A percentile compares a stretch with the other conserved stretches of the same genome.
These are phyloP conservation scores for Cyprinodon brontotheroides DNA, from an alignment of 2,113 vertebrate genomes.

Conservation along the genomic window DNA sequence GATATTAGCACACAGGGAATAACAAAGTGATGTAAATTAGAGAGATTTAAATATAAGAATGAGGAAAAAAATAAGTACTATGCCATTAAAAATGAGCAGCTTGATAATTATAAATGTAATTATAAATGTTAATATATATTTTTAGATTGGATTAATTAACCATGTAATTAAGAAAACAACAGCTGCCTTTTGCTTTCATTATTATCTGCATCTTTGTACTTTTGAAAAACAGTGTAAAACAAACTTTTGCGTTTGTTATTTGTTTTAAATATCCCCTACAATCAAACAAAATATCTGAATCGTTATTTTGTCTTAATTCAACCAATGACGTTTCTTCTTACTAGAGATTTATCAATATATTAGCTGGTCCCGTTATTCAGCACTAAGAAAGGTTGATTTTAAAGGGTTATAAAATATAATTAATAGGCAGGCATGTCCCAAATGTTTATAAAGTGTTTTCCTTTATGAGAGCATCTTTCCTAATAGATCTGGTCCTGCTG, in stretches of 20 bases:
- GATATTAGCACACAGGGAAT: neutral
- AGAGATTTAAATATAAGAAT: neutral
- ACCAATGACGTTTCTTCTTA: too few relatives aligned
- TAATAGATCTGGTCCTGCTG: neutral
- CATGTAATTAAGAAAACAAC: neutral
- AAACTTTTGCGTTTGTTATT: neutral
- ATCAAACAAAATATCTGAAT: too few relatives aligned
- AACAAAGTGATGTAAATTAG: neutral
- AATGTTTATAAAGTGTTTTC: neutral
- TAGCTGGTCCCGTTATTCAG: too few relatives aligned
- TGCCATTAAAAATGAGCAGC: neutral
- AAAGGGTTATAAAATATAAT: too few relatives aligned
- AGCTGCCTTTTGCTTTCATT: neutral
- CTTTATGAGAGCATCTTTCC: neutral
- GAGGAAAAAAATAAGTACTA: neutral
- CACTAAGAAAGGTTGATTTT: too few relatives aligned
- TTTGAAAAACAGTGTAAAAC: neutral
- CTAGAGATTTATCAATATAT: too few relatives aligned
- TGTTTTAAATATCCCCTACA: too few relatives aligned
- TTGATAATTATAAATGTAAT: too few relatives aligned
- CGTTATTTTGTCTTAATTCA: too few relatives aligned
- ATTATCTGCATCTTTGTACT: neutral
- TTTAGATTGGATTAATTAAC: neutral
- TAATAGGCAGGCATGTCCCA: neutral
- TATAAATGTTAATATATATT: neutral